A percentile compares a stretch with the other conserved stretches of the same genome.
Evolutionary conservation across 2,888 invertebrate genomes (phyloP).

Genomic region (Psococerastis gibbosa): DNA sequence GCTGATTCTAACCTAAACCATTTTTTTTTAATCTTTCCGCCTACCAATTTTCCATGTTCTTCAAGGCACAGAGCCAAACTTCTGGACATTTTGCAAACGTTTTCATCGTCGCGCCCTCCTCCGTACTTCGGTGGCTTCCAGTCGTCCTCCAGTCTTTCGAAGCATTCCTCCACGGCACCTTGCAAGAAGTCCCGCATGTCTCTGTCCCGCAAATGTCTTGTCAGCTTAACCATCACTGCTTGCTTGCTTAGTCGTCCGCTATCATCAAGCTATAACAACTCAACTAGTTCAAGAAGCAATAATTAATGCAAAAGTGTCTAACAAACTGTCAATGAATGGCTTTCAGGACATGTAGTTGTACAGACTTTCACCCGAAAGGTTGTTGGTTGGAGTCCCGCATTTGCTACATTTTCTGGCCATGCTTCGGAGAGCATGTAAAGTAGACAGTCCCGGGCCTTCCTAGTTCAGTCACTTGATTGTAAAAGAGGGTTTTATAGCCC

Average conservation of each 20-base stretch:
- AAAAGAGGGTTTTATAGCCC: no score
- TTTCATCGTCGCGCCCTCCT: background rate
- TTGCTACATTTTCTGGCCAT: no score
- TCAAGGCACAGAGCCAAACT: constrained; percentile 2
- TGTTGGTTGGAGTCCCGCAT: no score
- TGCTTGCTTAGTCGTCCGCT: constrained; percentile 18
- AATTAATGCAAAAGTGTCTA: background rate
- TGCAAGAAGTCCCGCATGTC: constrained; percentile 20
- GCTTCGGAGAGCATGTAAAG: no score
- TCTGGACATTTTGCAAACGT: background rate
- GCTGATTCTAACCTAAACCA: background rate
- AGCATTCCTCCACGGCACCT: constrained; percentile 21
- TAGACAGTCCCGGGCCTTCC: no score
- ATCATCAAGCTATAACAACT: constrained; percentile 18
- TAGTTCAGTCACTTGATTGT: no score
- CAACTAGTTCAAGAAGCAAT: constrained; percentile 1
- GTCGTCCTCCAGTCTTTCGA: constrained; percentile 14
- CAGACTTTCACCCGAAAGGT: no score
- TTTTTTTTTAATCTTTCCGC: background rate
- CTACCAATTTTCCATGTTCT: background rate
- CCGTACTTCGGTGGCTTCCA: no score
- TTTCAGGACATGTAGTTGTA: no score
- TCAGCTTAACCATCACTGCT: constrained; percentile 18
- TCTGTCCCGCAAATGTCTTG: constrained; percentile 18
- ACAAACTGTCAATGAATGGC: no score